Percentiles rank a stretch among this genome's conserved stretches.
These are phyloP conservation scores for Fratercula arctica DNA, from an alignment of 2,797 vertebrate species.

Conservation along the genomic window DNA sequence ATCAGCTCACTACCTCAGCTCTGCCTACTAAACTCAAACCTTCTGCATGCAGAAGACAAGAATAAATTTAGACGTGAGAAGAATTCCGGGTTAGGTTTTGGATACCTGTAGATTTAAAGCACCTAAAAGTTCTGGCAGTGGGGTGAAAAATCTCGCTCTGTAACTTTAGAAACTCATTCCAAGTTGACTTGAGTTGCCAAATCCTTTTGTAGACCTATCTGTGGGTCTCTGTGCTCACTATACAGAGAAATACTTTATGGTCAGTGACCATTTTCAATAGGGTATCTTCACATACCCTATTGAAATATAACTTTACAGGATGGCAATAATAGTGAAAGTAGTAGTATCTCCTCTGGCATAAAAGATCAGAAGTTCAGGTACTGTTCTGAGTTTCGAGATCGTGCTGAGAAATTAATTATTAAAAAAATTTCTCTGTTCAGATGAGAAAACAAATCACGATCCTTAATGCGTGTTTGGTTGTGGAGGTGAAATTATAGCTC, in stretches of 20 bases:
- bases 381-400: not conserved
- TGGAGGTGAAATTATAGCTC: not conserved
- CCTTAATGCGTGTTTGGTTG: not conserved
- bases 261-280: not conserved
- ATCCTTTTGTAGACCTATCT: not conserved
- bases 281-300: not conserved
- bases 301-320: not conserved
- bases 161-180: not conserved
- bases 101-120: not conserved
- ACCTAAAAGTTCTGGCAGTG: not conserved
- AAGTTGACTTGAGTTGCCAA: not conserved
- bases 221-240: not conserved
- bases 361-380: not conserved
- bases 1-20: not conserved
- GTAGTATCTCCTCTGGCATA: not conserved
- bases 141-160: not conserved
- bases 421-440: not conserved
- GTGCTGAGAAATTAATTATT: not conserved
- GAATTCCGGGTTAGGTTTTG: not conserved
- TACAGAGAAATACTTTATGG: not conserved
- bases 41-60: not conserved
- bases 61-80: not conserved
- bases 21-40: not conserved
- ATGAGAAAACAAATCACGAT: not conserved
- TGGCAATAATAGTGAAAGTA: not conserved